Evolutionary conservation across 1,140 invertebrate species (phyloP), one percentile per base, ranked within the genome.

Genomic region (Aphaenogaster floridana): DNA sequence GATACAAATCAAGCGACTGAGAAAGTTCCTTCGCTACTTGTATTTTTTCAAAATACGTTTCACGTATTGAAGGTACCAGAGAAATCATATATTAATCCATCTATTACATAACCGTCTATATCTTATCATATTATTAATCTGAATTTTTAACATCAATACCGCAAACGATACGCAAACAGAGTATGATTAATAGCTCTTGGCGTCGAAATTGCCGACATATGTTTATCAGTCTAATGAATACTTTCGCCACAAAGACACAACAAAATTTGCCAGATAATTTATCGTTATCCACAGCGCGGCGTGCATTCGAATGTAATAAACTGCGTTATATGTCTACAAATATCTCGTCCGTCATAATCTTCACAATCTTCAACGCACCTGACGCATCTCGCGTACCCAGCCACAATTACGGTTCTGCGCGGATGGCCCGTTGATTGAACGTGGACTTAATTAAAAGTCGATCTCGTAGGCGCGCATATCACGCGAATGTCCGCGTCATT

Each of bases 401-500:
- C 7, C 15, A 17, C 21, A 68, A 50, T 36, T 66, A 69, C 48
- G 21, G 34, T 34, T 11, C 13, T 15, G 63, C 50, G 7, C 59
- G 50, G 21, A 68, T 48, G 45, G 66, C n/a, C 61, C 34, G 21
- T 54, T 74, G 52, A 84, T 87, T 84, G 59, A 63, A 57, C 36
- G 34, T 52, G 42, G 72, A 74, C 28, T 74, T 79, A 90, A 90
- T 90, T 90, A 90, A 90, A 90, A 90, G 45, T 87, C 36, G 64
- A 86, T 34, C 74, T 50, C 5, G 7, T 21, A 66, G 17, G 8
- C 42, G 28, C 39, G n/a, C 9, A 4, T 28, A 11, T 48, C 17
- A 21, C n/a, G 15, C n/a, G 11, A 54, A 36, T 36, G 7, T 48
- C 42, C 39, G 42, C 52, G 21, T 72, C 52, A 59, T 61, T 81